Conservation (phyloP, 2,888 invertebrate species). For the Amiota minor region DNA sequence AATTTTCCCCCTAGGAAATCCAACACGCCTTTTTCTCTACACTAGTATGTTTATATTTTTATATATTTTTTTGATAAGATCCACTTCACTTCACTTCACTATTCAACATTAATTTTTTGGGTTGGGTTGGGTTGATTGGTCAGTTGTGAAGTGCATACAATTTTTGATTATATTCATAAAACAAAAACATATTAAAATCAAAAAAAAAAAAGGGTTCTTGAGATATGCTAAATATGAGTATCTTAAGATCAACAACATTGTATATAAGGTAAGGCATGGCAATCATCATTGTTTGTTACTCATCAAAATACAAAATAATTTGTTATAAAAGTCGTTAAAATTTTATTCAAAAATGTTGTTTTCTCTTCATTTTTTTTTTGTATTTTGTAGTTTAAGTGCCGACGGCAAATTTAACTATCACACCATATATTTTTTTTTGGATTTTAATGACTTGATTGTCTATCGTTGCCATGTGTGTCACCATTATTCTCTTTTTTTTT, state of each 20-base stretch:
- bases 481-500: not conserved
- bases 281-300: too few relatives aligned
- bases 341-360: constrained; percentile 41
- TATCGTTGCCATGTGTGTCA: not conserved
- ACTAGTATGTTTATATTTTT: too few relatives aligned
- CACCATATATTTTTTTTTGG: not conserved
- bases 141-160: not conserved
- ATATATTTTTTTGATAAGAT: too few relatives aligned
- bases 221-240: constrained; percentile 18
- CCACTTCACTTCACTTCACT: too few relatives aligned
- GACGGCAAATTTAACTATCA: constrained; percentile 13
- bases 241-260: too few relatives aligned
- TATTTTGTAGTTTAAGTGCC: constrained; percentile 6
- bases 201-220: constrained; percentile 33
- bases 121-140: constrained; percentile 6
- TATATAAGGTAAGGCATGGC: too few relatives aligned
- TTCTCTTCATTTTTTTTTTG: too few relatives aligned
- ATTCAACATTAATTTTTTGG: not conserved
- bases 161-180: too few relatives aligned
- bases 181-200: too few relatives aligned
- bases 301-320: constrained; percentile 48
- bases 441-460: constrained; percentile 19
- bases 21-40: constrained; percentile 1
- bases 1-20: constrained; percentile 41
- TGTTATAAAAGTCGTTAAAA: constrained; percentile 61